Conservation (phyloP, 2,888 invertebrate genomes). For the Aphodius granarius region DNA sequence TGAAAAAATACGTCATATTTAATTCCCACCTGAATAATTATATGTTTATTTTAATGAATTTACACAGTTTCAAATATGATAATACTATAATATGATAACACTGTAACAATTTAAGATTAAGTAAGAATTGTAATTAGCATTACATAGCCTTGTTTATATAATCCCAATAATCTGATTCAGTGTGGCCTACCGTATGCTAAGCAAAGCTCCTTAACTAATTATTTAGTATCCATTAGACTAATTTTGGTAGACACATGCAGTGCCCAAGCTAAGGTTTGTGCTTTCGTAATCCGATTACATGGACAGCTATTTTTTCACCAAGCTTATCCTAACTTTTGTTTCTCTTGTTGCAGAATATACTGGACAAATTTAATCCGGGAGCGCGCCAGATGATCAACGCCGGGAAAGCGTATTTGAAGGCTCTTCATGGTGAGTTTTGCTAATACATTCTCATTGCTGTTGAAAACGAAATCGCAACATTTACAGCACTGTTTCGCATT, state of each 20-base stretch:
- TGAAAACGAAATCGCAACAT: constrained; percentile 1
- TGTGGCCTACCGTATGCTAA: no score
- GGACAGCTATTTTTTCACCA: neutral
- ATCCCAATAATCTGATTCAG: no score
- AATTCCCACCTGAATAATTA: no score
- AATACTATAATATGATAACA: no score
- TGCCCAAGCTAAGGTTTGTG: neutral
- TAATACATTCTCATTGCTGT: constrained; percentile 13
- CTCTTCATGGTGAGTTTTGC: constrained; percentile 81
- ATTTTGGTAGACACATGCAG: neutral
- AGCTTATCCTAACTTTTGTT: constrained; percentile 1
- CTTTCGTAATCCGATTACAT: neutral
- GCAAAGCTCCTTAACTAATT: neutral
- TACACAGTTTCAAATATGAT: no score
- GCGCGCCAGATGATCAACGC: constrained; percentile 92
- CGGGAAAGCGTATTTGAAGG: constrained; percentile 92
- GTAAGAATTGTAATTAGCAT: no score
- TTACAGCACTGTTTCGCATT: neutral
- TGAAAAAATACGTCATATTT: no score
- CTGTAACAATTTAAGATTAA: no score
- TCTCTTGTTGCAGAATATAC: constrained; percentile 81
- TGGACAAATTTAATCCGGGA: constrained; percentile 95
- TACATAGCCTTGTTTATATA: no score
- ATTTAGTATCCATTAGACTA: neutral
- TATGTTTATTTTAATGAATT: no score